These are phyloP conservation scores for Pomatorhinus ruficollis DNA, from an alignment of 2,113 vertebrate species.

Conservation along the genomic window DNA sequence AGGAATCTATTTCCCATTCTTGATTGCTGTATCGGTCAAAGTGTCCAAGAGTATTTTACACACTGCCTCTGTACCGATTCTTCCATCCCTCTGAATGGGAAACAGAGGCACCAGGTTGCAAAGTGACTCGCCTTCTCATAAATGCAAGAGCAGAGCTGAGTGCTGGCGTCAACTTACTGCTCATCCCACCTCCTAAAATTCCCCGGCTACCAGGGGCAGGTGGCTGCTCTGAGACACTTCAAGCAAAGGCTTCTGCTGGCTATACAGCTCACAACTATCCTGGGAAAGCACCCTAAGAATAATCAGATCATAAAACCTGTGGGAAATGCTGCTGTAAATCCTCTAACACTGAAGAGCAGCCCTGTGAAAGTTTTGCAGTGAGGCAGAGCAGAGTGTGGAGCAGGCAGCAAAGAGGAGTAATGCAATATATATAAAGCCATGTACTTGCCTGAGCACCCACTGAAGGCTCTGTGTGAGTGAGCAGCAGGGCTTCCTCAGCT, in stretches of 20 bases:
- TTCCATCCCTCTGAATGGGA: not conserved
- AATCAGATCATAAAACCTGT: not conserved
- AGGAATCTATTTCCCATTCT: not conserved
- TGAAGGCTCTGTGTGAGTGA: constrained; percentile 77
- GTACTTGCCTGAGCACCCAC: constrained; percentile 80
- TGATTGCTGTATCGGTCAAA: not conserved
- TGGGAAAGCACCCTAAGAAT: not conserved
- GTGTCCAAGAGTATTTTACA: not conserved
- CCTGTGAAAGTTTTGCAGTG: not conserved
- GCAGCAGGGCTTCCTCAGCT: constrained; percentile 77
- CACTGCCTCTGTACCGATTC: not conserved
- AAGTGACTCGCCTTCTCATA: not conserved
- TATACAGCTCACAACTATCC: not conserved
- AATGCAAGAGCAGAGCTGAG: not conserved
- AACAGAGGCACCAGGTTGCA: not conserved
- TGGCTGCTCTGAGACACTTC: not conserved
- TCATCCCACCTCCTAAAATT: not conserved
- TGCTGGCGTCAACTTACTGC: not conserved
- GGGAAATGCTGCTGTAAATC: not conserved
- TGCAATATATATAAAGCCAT: not conserved
- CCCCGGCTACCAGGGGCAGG: accelerated
- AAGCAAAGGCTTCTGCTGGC: not conserved
- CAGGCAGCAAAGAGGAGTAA: not conserved
- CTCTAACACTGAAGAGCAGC: accelerated
- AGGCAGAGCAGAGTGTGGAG: not conserved